Evolutionary conservation across 2,797 vertebrate genomes (phyloP).

Genomic region (Dicrostonyx torquatus): DNA sequence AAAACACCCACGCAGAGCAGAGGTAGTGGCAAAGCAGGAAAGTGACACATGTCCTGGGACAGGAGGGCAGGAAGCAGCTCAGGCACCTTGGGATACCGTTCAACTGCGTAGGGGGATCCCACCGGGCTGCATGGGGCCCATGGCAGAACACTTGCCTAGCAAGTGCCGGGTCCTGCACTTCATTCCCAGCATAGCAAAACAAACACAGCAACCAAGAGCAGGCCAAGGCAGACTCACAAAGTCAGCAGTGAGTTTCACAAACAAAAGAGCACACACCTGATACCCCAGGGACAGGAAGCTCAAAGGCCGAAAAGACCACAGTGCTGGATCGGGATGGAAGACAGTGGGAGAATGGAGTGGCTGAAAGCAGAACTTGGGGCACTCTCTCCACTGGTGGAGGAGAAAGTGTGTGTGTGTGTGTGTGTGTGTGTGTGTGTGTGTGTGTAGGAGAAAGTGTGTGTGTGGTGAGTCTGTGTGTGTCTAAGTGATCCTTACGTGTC

Average conservation of each 20-base stretch:
- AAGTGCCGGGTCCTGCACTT: no score
- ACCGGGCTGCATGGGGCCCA: not conserved
- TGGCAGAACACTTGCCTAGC: not conserved
- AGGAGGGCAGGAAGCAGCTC: not conserved
- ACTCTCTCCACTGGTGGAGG: not conserved
- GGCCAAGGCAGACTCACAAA: not conserved
- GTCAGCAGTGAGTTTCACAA: not conserved
- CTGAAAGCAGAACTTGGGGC: accelerated
- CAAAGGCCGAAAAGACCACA: not conserved
- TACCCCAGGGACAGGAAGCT: not conserved
- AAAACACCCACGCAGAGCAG: no score
- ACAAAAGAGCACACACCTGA: not conserved
- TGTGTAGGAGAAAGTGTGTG: not conserved
- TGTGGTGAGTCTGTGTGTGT: not conserved
- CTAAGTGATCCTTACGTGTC: not conserved
- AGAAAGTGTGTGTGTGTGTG: not conserved
- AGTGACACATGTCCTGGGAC: not conserved
- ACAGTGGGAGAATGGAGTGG: not conserved
- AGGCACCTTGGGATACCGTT: not conserved
- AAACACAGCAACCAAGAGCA: no score
- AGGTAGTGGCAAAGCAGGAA: not conserved
- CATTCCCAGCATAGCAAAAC: not conserved
- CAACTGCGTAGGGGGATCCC: no score
- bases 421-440: not conserved
- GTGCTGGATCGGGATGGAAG: not conserved